Evolutionary conservation across 2,888 invertebrate species (phyloP), one percentile per base, ranked within the genome.

Genomic region (Norana najaformis): DNA sequence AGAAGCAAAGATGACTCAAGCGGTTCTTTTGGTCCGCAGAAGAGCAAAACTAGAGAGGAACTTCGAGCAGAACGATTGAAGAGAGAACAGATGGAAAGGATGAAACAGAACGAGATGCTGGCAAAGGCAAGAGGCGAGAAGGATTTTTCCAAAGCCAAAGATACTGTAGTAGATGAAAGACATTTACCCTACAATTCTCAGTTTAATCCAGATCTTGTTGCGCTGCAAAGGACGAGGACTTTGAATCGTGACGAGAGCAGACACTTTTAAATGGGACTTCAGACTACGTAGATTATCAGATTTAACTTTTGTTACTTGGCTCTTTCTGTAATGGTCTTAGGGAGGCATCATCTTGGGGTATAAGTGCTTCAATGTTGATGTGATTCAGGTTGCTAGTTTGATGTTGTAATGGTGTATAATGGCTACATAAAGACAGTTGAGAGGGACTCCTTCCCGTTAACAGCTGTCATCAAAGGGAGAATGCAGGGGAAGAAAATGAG

Each of bases 111-210:
- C 93, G 95, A 96, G 91, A 95, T 98, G 90, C 95, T 98, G 90
- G 96, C 96, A n/a, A 96, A 96, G 94, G 94, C 97, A 4, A 95
- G 96, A 92, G 96, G 96, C n/a, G 96, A 93, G n/a, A 88, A 90
- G 16, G 90, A 90, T 20, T 83, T 89, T 35, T 90, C 91, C 23
- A 89, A 53, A 14, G 91, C 91, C 11, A 91, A 91, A 37, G 91
- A 93, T 36, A 90, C 91, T 34, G 85, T 38, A 30, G 36, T 53
- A 6, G 92, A 93, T 89, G 95, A 95, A 30, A 95, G 96, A 39
- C 96, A 96, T 92, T 97, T 97, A 93, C 97, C 97, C 95, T 99
- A 99, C 94, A 98, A 98, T 95, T 98, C 98, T 5, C 98, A 99
- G 95, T 99, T 98, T 95, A 99, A 98, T 96, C 99, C 99, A 47